These are phyloP conservation scores for Myiopsitta monachus DNA, from an alignment of 2,113 vertebrate genomes.

Conservation along the genomic window DNA sequence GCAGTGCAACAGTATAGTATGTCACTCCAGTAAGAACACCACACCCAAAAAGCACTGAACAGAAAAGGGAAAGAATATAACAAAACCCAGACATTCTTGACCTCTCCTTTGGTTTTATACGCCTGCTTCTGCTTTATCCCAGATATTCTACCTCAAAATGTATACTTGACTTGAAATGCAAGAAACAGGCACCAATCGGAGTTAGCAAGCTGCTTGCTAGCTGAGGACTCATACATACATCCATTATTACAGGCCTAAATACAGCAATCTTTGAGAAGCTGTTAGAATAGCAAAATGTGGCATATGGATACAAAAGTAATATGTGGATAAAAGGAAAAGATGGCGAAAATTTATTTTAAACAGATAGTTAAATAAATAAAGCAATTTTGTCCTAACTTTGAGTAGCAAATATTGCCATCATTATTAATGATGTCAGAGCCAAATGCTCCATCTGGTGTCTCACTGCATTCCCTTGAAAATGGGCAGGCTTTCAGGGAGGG, in stretches of 20 bases:
- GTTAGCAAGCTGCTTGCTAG: background rate
- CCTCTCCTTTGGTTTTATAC: background rate
- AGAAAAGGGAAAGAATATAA: background rate
- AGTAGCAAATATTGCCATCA: background rate
- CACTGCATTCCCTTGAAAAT: background rate
- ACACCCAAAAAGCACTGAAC: background rate
- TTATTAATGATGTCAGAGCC: background rate
- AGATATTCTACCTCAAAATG: background rate
- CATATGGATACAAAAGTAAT: background rate
- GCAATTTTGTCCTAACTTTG: background rate
- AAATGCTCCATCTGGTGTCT: background rate
- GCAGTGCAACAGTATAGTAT: background rate
- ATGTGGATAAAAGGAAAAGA: background rate
- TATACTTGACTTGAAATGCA: background rate
- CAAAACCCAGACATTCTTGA: background rate
- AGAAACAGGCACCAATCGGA: background rate
- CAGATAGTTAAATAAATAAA: slow-evolving; percentile 5
- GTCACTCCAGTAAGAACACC: background rate
- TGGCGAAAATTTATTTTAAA: background rate
- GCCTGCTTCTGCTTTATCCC: background rate
- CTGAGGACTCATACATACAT: background rate
- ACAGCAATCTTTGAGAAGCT: slow-evolving; percentile 1
- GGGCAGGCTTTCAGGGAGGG: background rate
- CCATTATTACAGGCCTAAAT: slow-evolving; percentile 25
- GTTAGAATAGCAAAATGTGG: background rate